phyloP scores from a whole-genome alignment of 2,888 invertebrate species.

The Cosmia pyralina region DNA sequence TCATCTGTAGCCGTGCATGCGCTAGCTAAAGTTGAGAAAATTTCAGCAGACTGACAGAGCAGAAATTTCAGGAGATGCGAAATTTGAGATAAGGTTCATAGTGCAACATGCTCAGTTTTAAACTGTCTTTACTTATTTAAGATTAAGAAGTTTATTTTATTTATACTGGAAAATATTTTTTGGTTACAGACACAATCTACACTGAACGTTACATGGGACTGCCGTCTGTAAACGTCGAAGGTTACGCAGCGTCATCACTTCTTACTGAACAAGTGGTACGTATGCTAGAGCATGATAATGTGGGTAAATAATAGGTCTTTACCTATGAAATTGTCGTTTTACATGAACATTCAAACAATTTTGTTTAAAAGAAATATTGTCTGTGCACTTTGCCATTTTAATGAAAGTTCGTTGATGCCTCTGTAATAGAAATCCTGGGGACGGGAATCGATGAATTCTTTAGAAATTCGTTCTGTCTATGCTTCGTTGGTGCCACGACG shows the following conservation, averaged over 20 bases:
- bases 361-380: too few relatives aligned
- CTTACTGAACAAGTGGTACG: conserved; percentile 90
- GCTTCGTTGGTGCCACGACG: too few relatives aligned
- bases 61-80: not conserved
- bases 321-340: too few relatives aligned
- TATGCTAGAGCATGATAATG: not conserved
- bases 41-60: not conserved
- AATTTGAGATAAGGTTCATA: not conserved
- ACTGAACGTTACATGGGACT: conserved; percentile 99
- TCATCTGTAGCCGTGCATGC: too few relatives aligned
- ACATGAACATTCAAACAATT: too few relatives aligned
- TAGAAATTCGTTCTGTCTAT: too few relatives aligned
- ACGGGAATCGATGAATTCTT: too few relatives aligned
- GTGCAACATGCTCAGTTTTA: not conserved
- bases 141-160: not conserved
- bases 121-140: not conserved
- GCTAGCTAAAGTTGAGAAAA: too few relatives aligned
- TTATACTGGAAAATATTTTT: not conserved
- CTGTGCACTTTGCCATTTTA: too few relatives aligned
- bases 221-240: conserved; percentile 93
- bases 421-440: too few relatives aligned
- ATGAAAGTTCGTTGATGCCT: too few relatives aligned
- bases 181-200: conserved; percentile 96
- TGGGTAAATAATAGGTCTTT: too few relatives aligned
- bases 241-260: conserved; percentile 94